These are phyloP conservation scores for Pelmatolapia mariae DNA, from an alignment of 2,113 vertebrate genomes.

Conservation along the genomic window DNA sequence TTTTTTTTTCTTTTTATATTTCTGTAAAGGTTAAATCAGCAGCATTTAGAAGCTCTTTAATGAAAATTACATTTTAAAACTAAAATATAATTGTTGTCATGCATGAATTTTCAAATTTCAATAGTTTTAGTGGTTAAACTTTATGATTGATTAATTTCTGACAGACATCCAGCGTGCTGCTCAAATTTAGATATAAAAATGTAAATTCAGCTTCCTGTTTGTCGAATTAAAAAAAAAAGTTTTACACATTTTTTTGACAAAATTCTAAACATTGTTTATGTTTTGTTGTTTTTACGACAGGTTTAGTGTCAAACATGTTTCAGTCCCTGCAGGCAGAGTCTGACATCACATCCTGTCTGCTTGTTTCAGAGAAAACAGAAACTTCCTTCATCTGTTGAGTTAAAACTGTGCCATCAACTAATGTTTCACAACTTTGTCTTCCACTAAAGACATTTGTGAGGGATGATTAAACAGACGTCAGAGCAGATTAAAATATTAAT, in stretches of 20 bases:
- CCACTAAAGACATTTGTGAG: neutral
- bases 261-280: neutral
- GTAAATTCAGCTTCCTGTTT: neutral
- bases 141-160: neutral
- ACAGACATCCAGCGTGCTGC: neutral
- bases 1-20: neutral
- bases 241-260: neutral
- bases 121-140: neutral
- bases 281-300: neutral
- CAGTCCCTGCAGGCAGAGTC: neutral
- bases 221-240: too few relatives aligned
- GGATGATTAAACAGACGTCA: neutral
- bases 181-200: neutral
- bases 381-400: fast-evolving
- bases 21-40: neutral
- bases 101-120: fast-evolving
- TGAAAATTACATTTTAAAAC: neutral
- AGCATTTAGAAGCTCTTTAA: neutral
- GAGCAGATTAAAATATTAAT: neutral
- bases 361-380: neutral
- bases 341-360: neutral
- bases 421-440: neutral
- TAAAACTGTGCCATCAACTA: neutral
- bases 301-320: neutral
- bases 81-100: neutral